Evolutionary conservation across 1,140 invertebrate genomes (phyloP).

Genomic region (Mizuhopecten yessoensis): DNA sequence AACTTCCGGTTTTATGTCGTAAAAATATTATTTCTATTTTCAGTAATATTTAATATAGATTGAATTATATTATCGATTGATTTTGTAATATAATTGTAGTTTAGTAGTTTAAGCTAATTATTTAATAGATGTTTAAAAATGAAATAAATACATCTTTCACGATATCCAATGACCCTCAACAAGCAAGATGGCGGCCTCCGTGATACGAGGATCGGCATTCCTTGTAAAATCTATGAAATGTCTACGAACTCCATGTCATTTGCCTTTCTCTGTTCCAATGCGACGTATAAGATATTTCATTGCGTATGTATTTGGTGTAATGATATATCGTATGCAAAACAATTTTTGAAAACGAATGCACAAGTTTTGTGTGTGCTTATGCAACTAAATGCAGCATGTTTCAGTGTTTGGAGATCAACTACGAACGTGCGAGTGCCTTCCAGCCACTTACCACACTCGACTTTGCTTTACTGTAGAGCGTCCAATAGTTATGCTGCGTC

Average conservation of each 20-base stretch:
- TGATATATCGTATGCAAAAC: background rate
- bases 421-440: no score
- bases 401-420: no score
- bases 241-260: background rate
- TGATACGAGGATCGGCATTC: background rate
- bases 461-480: no score
- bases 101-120: background rate
- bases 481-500: no score
- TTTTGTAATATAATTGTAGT: no score
- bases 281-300: background rate
- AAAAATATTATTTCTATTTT: background rate
- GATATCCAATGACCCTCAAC: background rate
- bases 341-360: background rate
- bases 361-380: no score
- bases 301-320: background rate
- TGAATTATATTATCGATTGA: no score
- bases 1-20: conserved; percentile 69
- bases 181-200: conserved; percentile 36
- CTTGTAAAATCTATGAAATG: conserved; percentile 1
- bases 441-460: no score
- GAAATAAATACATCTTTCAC: background rate
- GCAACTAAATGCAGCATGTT: no score
- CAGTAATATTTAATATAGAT: no score
- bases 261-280: background rate
- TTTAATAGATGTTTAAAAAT: background rate